Evolutionary conservation across 1,140 invertebrate genomes (phyloP).

Genomic region (Dolichoris vasculosae): DNA sequence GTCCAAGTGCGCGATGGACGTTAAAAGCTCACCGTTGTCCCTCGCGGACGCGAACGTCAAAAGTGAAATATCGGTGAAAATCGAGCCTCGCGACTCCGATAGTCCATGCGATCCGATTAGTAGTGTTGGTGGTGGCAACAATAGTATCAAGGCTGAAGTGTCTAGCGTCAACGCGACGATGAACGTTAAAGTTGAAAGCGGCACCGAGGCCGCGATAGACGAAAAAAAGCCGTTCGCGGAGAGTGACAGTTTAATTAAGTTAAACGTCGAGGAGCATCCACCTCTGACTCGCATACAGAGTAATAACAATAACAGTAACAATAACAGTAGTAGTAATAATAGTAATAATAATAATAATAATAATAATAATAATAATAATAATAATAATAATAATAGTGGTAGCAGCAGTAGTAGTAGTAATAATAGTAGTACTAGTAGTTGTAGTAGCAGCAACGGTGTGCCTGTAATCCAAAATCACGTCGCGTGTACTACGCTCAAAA

Average conservation of each 20-base stretch:
- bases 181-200: conserved; percentile 38
- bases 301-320: conserved; percentile 60
- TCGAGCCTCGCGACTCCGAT: neutral
- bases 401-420: conserved; percentile 44
- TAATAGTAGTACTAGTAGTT: conserved; percentile 9
- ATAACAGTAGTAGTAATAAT: conserved; percentile 61
- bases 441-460: conserved; percentile 69
- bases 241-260: conserved; percentile 60
- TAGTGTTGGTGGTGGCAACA: conserved; percentile 12
- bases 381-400: conserved; percentile 65
- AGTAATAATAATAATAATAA: conserved; percentile 49
- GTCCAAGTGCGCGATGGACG: conserved; percentile 52
- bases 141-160: conserved; percentile 4
- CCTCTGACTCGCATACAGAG: conserved; percentile 60
- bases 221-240: conserved; percentile 58
- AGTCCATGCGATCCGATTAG: conserved; percentile 33
- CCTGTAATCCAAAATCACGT: conserved; percentile 72
- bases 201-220: conserved; percentile 39
- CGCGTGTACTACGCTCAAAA: conserved; percentile 64
- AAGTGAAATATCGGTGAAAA: conserved; percentile 23
- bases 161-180: conserved; percentile 10
- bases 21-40: conserved; percentile 24
- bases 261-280: conserved; percentile 57
- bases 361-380: conserved; percentile 17
- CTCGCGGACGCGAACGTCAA: conserved; percentile 4